These are phyloP conservation scores for Drosophila niveifrons DNA, from an alignment of 2,888 invertebrate species.

Conservation along the genomic window DNA sequence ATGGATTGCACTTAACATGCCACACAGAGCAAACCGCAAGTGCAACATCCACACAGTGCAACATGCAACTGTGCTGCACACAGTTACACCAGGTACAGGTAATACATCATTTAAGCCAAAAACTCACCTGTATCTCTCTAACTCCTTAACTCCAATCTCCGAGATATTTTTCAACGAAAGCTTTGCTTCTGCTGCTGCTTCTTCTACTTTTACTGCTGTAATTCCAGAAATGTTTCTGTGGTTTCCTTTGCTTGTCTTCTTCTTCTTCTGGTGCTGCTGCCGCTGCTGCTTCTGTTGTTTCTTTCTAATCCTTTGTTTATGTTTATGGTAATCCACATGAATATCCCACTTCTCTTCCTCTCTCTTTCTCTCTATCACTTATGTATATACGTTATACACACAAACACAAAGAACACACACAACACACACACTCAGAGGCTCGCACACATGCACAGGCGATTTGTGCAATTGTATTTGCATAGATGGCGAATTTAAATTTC, in stretches of 20 bases:
- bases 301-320: conserved; percentile 80
- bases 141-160: conserved; percentile 22
- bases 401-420: conserved; percentile 21
- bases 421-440: conserved; percentile 8
- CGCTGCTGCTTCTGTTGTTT: conserved; percentile 35
- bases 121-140: conserved; percentile 65
- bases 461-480: conserved; percentile 74
- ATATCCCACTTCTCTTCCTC: conserved; percentile 40
- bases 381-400: conserved; percentile 22
- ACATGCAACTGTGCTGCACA: neutral
- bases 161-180: conserved; percentile 23
- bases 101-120: conserved; percentile 73
- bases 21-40: conserved; percentile 62
- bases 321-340: conserved; percentile 75
- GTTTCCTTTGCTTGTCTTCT: conserved; percentile 27
- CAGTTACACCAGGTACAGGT: conserved; percentile 34
- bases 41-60: conserved; percentile 46
- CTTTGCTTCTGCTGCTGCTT: conserved; percentile 9
- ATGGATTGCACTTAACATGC: conserved; percentile 81
- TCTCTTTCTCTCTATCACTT: conserved; percentile 25
- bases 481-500: conserved; percentile 78
- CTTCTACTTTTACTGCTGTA: conserved; percentile 43
- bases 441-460: conserved; percentile 33
- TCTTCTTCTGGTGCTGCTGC: conserved; percentile 2
- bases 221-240: conserved; percentile 67